These are phyloP conservation scores for Clarias macrocephalus DNA, from an alignment of 2,113 vertebrate genomes.

Conservation along the genomic window DNA sequence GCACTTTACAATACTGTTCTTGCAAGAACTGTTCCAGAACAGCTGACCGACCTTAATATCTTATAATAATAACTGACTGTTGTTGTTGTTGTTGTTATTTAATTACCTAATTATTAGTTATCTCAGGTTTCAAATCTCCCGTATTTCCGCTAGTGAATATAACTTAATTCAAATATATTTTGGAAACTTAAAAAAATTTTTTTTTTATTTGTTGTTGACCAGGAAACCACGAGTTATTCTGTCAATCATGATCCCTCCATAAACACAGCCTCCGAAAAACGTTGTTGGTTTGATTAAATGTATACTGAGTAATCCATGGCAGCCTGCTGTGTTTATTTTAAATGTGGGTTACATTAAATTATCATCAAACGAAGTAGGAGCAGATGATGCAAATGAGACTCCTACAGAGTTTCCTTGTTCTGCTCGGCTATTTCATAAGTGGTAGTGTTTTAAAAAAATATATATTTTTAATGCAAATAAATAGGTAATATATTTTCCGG, in stretches of 20 bases:
- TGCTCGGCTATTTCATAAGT: neutral
- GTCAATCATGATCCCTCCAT: neutral
- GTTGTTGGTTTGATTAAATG: neutral
- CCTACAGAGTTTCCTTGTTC: neutral
- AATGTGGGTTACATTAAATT: neutral
- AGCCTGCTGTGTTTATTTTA: neutral
- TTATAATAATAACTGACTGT: no score
- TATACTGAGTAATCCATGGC: neutral
- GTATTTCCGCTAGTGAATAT: no score
- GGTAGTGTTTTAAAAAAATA: no score
- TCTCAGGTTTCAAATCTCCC: no score
- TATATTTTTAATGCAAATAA: neutral
- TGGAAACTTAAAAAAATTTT: no score
- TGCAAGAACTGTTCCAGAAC: no score
- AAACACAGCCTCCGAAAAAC: neutral
- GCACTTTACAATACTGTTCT: no score
- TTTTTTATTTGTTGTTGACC: neutral
- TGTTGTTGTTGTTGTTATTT: no score
- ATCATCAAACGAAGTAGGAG: neutral
- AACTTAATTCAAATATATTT: no score
- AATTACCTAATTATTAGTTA: no score
- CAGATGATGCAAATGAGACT: neutral
- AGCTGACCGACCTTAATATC: no score
- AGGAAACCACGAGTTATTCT: neutral
- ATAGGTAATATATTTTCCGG: neutral